phyloP scores from a whole-genome alignment of 2,113 vertebrate genomes.

The Sceloporus tristichus region DNA sequence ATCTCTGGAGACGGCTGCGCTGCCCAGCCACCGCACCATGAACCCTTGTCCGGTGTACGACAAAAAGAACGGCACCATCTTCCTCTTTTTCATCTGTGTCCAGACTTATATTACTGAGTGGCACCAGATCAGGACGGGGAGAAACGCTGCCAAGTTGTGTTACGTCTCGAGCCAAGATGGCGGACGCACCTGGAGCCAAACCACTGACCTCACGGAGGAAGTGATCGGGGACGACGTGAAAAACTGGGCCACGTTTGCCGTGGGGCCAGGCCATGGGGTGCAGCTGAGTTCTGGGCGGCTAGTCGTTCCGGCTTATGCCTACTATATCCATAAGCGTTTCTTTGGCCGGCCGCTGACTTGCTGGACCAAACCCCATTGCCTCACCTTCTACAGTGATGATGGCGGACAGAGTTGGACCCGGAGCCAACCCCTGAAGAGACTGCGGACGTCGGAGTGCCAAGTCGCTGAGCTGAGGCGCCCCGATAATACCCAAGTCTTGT shows the following conservation, averaged over 20 bases:
- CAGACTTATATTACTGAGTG: slow-evolving; percentile 78
- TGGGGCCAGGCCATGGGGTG: slow-evolving; percentile 92
- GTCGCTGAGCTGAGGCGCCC: slow-evolving; percentile 84
- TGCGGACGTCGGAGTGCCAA: slow-evolving; percentile 83
- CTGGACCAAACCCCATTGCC: slow-evolving; percentile 76
- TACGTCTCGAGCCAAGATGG: slow-evolving; percentile 82
- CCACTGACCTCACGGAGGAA: slow-evolving; percentile 85
- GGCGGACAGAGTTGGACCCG: slow-evolving; percentile 82
- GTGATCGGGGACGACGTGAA: slow-evolving; percentile 78
- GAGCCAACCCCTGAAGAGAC: slow-evolving; percentile 69
- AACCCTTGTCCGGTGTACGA: slow-evolving; percentile 81
- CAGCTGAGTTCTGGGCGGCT: slow-evolving; percentile 85
- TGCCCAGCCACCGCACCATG: slow-evolving; percentile 79
- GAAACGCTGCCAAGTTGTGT: slow-evolving; percentile 88
- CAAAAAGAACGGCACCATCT: slow-evolving; percentile 65
- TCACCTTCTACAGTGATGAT: slow-evolving; percentile 91
- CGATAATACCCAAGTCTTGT: slow-evolving; percentile 77
- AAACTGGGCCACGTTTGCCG: slow-evolving; percentile 90
- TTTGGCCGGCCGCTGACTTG: slow-evolving; percentile 65
- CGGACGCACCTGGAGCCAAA: slow-evolving; percentile 82
- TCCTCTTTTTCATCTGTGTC: slow-evolving; percentile 94
- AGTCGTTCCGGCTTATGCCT: slow-evolving; percentile 88
- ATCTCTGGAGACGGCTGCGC: slow-evolving; percentile 50
- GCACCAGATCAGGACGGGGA: slow-evolving; percentile 82
- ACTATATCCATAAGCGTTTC: slow-evolving; percentile 71